Conservation (phyloP, 2,888 invertebrate genomes). For the Melikaiella ostensackeni region DNA sequence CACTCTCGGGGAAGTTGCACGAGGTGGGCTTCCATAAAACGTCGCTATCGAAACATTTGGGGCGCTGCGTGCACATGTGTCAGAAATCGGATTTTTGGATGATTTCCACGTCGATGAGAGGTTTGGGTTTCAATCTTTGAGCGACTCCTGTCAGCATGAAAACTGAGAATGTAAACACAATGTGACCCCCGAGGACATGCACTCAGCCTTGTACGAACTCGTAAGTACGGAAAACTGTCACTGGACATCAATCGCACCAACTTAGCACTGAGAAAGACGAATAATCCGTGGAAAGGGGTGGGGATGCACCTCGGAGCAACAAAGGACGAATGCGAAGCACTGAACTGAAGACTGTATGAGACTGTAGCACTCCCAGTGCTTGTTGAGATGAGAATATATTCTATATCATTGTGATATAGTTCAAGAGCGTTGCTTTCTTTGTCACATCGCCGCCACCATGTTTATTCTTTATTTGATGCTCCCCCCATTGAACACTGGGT, state of each 20-base stretch:
- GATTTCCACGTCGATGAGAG: background rate
- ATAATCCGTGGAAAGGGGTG: background rate
- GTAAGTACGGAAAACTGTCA: constrained; percentile 32
- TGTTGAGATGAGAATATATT: background rate
- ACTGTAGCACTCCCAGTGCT: background rate
- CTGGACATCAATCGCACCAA: constrained; percentile 36
- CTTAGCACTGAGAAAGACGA: constrained; percentile 14
- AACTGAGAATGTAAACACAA: constrained; percentile 8
- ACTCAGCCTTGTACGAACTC: background rate
- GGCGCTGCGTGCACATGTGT: constrained; percentile 33
- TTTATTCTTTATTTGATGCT: constrained; percentile 59
- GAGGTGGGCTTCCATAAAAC: constrained; percentile 31
- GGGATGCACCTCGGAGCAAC: constrained; percentile 24
- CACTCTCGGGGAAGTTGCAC: constrained; percentile 7
- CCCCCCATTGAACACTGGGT: constrained; percentile 58
- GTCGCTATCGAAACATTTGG: constrained; percentile 7
- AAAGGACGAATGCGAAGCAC: constrained; percentile 2
- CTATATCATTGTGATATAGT: background rate
- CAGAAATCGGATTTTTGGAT: constrained; percentile 3
- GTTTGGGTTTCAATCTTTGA: background rate
- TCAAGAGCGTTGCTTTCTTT: constrained; percentile 34
- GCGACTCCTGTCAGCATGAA: constrained; percentile 4
- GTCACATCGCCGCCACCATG: constrained; percentile 58
- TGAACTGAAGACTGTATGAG: no score
- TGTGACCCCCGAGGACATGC: background rate